Evolutionary conservation across 2,113 vertebrate genomes (phyloP).

Genomic region (Asarcornis scutulata): DNA sequence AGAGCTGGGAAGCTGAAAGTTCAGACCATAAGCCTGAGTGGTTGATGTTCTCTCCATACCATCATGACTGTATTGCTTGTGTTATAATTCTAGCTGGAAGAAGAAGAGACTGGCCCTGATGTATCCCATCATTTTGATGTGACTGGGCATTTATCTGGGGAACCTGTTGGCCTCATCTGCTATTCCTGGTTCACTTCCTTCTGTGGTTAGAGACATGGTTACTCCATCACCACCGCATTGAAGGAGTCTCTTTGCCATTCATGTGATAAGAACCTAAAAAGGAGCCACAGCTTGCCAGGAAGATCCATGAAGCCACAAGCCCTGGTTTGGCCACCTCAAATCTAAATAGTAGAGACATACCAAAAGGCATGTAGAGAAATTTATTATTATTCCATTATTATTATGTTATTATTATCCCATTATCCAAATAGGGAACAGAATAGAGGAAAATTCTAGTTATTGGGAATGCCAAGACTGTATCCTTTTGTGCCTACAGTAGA

Average conservation of each 20-base stretch:
- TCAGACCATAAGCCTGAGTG: background rate
- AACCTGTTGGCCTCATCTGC: background rate
- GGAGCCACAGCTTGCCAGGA: background rate
- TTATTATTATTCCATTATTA: background rate
- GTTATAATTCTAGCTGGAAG: background rate
- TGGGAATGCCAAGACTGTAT: background rate
- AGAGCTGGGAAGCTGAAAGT: background rate
- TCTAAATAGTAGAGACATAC: background rate
- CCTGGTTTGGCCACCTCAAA: background rate
- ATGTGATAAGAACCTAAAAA: background rate
- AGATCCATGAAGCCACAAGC: accelerated
- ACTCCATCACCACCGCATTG: background rate
- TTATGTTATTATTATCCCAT: background rate
- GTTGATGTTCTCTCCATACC: background rate
- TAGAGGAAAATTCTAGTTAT: background rate
- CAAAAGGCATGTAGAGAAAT: background rate
- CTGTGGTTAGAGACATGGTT: background rate
- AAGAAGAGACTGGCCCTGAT: background rate
- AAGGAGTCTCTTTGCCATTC: background rate
- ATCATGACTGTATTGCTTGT: accelerated
- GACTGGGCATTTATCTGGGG: background rate
- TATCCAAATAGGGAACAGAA: background rate
- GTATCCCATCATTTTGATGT: background rate
- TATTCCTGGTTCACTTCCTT: background rate
- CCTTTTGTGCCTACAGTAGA: background rate